Evolutionary conservation across 2,797 vertebrate species (phyloP), one percentile per base, ranked within the genome.

Genomic region (Sardinella longiceps): DNA sequence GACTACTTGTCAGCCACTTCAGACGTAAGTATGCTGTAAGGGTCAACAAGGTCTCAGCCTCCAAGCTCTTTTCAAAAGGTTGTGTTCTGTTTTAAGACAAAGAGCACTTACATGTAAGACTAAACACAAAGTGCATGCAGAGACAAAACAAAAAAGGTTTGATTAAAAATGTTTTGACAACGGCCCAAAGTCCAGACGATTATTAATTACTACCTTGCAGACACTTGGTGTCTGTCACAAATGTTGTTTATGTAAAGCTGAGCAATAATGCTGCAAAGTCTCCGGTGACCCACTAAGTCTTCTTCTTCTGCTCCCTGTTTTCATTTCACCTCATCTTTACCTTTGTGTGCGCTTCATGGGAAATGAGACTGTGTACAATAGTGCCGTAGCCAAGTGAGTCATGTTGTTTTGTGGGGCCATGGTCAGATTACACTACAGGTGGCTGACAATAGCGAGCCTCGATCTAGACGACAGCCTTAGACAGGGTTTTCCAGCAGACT

Each of bases 391-490:
- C 82, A 83, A 84, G 90, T 88, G 91, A 90, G 88, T 90, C 89
- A 90, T 88, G 88, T 85, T 84, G 88, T 89, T 89, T 89, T 90
- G 90, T 91, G 90, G 88, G 89, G 92, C 92, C 93, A 89, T 89
- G 88, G 88, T 91, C 87, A 89, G 91, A 87, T 91, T 91, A 89
- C 89, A 81, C 88, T 87, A 85, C 92, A 91, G 88, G 90, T 90
- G 91, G 88, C 89, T 90, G 90, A 90, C 91, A 92, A 93, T 94
- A 9, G 70, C 15, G 70, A 23, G 70, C 5, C 7, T 43, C 70
- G 23, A 77, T 43, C 70, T 77, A 77, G 37, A 77, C 7, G 70
- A 77, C 20, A 18, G 37, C 70, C 70, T 23, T 77, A 77, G 70
- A 77, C 20, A 43, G 39, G 18, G 70, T 37, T 39, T 77, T 14